phyloP scores from a whole-genome alignment of 2,113 vertebrate species.

The Neodon shergylaensis region DNA sequence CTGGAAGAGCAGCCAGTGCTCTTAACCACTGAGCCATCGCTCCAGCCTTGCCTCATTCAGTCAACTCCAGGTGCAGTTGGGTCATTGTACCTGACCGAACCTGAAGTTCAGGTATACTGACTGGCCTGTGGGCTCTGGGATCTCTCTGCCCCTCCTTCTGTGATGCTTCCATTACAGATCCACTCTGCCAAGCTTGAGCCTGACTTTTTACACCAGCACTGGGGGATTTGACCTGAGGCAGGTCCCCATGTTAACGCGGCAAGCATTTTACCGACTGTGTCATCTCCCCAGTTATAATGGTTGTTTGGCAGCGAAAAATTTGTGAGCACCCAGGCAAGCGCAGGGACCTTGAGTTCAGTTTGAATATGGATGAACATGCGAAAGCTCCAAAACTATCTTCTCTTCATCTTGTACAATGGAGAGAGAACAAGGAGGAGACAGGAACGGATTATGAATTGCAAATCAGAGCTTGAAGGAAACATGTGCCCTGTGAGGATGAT shows the following conservation, averaged over 20 bases:
- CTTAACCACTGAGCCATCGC: too few species aligned
- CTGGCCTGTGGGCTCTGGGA: not conserved
- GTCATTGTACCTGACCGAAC: not conserved
- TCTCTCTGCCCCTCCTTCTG: too few species aligned
- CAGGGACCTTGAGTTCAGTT: not conserved
- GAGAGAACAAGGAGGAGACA: conserved; percentile 44
- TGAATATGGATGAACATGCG: conserved; percentile 56
- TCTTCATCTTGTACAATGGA: conserved; percentile 37
- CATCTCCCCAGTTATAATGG: not conserved
- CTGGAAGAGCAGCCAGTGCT: too few species aligned
- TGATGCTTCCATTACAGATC: too few species aligned
- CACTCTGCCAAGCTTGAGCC: not conserved
- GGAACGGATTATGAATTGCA: conserved; percentile 64
- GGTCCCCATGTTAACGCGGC: too few species aligned
- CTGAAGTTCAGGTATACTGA: too few species aligned
- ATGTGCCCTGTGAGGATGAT: conserved; percentile 27
- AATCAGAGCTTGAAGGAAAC: conserved; percentile 57
- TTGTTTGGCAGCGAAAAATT: not conserved
- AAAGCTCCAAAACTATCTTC: conserved; percentile 25
- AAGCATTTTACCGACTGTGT: not conserved
- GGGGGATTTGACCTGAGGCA: not conserved
- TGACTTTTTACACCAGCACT: too few species aligned
- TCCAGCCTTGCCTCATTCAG: too few species aligned
- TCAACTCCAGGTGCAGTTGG: not conserved
- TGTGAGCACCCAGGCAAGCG: not conserved